Conservation (phyloP, 2,888 invertebrate genomes). For the Odontocerum albicorne region DNA sequence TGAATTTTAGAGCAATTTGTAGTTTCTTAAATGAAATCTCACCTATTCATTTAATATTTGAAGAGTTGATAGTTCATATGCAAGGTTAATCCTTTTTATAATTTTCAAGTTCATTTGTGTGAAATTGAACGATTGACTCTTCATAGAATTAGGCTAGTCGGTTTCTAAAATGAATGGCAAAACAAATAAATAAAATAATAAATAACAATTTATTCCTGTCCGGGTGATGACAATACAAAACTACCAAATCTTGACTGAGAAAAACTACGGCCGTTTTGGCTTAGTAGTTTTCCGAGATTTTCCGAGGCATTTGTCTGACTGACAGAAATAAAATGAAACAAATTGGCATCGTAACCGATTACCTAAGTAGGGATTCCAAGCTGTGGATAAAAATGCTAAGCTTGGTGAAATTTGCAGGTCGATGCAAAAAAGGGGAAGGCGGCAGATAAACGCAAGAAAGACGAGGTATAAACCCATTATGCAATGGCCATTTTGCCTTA, state of each 20-base stretch:
- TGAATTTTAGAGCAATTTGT: too few relatives aligned
- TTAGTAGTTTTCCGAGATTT: slow-evolving; percentile 12
- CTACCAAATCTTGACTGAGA: slow-evolving; percentile 22
- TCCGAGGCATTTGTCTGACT: slow-evolving; percentile 36
- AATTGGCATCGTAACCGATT: slow-evolving; percentile 10
- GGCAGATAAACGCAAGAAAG: slow-evolving; percentile 55
- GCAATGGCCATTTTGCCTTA: slow-evolving; percentile 15
- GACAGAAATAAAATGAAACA: slow-evolving; percentile 9
- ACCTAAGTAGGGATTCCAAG: slow-evolving; percentile 22
- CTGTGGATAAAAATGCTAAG: slow-evolving; percentile 40
- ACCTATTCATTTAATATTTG: too few relatives aligned
- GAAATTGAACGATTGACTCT: too few relatives aligned
- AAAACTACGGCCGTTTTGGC: slow-evolving; percentile 21
- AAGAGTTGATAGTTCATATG: too few relatives aligned
- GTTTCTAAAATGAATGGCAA: slow-evolving; percentile 2
- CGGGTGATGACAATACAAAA: slow-evolving; percentile 27
- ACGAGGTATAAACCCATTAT: slow-evolving; percentile 48
- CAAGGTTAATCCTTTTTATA: too few relatives aligned
- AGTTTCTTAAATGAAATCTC: too few relatives aligned
- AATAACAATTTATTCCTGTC: slow-evolving; percentile 7
- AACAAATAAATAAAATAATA: not conserved
- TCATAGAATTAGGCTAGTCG: slow-evolving; percentile 13
- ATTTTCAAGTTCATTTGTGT: too few relatives aligned
- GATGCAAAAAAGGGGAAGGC: slow-evolving; percentile 59
- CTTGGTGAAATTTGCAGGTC: slow-evolving; percentile 54